Conservation (phyloP, 2,888 invertebrate genomes). For the Siphonodentalium dalli region DNA sequence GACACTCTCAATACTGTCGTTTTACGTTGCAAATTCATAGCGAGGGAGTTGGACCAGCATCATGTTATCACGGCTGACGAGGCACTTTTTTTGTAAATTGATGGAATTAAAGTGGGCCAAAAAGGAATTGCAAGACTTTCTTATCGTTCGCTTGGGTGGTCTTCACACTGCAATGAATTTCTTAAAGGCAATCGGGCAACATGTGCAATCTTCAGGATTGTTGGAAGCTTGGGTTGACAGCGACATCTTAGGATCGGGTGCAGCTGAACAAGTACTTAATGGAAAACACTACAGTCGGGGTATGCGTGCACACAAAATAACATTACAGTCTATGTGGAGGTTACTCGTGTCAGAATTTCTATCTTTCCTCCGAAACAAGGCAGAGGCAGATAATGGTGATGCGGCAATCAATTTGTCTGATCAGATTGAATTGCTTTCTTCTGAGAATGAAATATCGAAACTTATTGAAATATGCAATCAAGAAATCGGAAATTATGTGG, state of each 20-base stretch:
- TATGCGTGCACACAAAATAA: neutral
- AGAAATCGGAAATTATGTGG: too few relatives aligned
- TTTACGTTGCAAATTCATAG: neutral
- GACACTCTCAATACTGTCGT: constrained; percentile 5
- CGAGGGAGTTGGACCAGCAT: neutral
- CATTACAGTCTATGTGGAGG: neutral
- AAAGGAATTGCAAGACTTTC: neutral
- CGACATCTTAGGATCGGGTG: neutral
- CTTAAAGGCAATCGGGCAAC: neutral
- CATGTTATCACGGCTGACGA: constrained; percentile 16
- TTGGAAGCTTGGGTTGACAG: neutral
- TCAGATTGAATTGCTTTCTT: too few relatives aligned
- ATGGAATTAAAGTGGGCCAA: constrained; percentile 20
- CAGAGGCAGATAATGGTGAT: too few relatives aligned
- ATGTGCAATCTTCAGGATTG: neutral
- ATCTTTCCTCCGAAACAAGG: too few relatives aligned
- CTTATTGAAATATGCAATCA: too few relatives aligned
- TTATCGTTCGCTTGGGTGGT: constrained; percentile 11
- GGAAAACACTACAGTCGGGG: neutral
- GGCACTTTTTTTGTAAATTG: constrained; percentile 8
- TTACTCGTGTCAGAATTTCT: neutral
- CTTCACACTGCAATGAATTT: constrained; percentile 1
- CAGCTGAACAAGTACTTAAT: neutral
- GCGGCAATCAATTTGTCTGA: too few relatives aligned
- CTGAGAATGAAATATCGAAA: too few relatives aligned